A percentile compares a stretch with the other conserved stretches of the same genome.
Evolutionary conservation across 2,797 vertebrate species (phyloP).

Genomic region (Spinibarbus caldwelli): DNA sequence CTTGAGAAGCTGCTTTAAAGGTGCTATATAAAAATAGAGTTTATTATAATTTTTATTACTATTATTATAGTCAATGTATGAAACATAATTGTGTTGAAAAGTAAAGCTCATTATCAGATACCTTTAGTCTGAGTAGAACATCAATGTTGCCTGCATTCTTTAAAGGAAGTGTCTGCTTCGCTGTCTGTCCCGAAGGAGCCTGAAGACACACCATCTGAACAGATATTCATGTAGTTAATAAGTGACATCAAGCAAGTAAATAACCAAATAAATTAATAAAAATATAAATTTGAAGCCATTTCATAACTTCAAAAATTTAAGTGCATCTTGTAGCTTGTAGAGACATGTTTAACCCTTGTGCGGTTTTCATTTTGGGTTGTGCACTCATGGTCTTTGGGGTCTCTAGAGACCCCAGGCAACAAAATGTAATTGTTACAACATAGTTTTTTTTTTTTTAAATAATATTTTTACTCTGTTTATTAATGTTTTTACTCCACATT

Average conservation of each 20-base stretch:
- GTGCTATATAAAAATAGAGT: no score
- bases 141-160: slow-evolving; percentile 96
- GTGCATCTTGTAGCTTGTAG: background rate
- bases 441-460: no score
- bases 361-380: no score
- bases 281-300: background rate
- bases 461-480: no score
- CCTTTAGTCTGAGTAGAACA: slow-evolving; percentile 86
- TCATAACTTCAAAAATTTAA: background rate
- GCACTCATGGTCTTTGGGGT: no score
- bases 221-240: slow-evolving; percentile 37
- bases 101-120: slow-evolving; percentile 41
- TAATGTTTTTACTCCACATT: no score
- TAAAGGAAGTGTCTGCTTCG: slow-evolving; percentile 86
- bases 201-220: slow-evolving; percentile 85
- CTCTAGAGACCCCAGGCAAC: no score
- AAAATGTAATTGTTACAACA: no score
- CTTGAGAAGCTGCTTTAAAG: no score
- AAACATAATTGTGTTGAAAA: background rate
- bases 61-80: no score
- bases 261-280: background rate
- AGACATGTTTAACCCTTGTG: no score
- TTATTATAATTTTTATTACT: no score
- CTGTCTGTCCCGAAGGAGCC: slow-evolving; percentile 78
- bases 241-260: slow-evolving; percentile 38